Evolutionary conservation across 1,140 invertebrate genomes (phyloP), one percentile per base, ranked within the genome.

Genomic region (Hylyphantes graminicola): DNA sequence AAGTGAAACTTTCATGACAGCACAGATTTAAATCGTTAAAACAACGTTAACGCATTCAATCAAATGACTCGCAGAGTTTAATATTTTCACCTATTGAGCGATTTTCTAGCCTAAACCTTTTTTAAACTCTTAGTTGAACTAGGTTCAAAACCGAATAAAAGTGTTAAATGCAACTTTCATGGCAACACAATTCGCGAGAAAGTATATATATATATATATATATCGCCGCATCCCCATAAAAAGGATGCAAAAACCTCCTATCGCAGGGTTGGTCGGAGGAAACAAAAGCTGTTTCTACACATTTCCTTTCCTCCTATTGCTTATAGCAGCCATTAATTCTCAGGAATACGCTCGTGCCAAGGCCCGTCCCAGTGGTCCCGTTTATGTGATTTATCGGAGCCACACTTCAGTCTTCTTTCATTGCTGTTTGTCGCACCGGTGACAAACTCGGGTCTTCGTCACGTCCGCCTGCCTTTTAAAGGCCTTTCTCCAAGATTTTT

Each of bases 261-360:
- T 53, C 19, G 35, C 13, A n/a, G 59, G 21, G 48, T 48, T 35
- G 35, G 48, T 13, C 7, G 15, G 51, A 78, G 59, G 53, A 80
- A 80, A 80, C 65, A 80, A 67, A 70, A 70, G 77, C 61, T 70
- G 77, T 78, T 76, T 76, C 72, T 57, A 48, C 65, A 55, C 64
- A 81, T 72, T 81, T 81, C 64, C 54, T 73, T 81, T 59, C 51
- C 67, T 81, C 53, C 79, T 81, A 81, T 81, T 81, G 79, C 79
- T 81, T 81, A 81, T 81, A 63, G 79, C 79, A n/a, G 54, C 79
- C 68, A 81, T 81, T 81, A 81, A 81, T 81, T 81, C 79, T 81
- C 57, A 73, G 79, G 73, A 81, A 81, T 81, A 68, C 79, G 79
- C 73, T 81, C 79, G 79, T 81, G 79, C 79, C 68, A 73, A 50